Evolutionary conservation across 2,113 vertebrate species (phyloP).

Genomic region (Anoplopoma fimbria): DNA sequence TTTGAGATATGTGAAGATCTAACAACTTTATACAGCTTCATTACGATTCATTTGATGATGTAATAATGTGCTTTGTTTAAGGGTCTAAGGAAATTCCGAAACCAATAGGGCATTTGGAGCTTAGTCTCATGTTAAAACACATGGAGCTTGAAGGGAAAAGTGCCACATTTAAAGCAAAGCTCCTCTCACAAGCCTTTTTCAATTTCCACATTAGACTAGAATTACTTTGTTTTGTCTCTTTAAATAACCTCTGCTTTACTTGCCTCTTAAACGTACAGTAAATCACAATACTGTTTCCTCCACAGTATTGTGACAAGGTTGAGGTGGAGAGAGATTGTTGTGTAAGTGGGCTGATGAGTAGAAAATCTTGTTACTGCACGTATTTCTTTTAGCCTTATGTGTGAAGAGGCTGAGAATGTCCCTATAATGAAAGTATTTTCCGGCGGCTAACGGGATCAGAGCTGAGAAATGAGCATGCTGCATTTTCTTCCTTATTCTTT

Average conservation of each 20-base stretch:
- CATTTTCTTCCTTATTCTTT: slow-evolving; percentile 38
- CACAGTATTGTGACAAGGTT: background rate
- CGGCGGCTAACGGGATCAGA: slow-evolving; percentile 54
- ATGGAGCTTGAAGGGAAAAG: background rate
- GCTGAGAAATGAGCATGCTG: slow-evolving; percentile 34
- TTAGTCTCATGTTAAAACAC: background rate
- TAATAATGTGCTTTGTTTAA: background rate
- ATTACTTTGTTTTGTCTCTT: background rate
- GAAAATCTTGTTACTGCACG: slow-evolving; percentile 27
- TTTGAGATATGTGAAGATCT: background rate
- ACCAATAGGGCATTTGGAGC: no score
- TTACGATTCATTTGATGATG: background rate
- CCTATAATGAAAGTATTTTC: slow-evolving; percentile 37
- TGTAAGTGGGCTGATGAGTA: slow-evolving; percentile 28
- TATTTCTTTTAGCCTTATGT: slow-evolving; percentile 4
- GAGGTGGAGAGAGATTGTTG: slow-evolving; percentile 5
- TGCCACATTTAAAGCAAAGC: background rate
- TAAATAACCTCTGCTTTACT: slow-evolving; percentile 1
- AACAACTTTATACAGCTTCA: background rate
- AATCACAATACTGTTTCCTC: slow-evolving; percentile 25
- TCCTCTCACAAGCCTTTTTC: background rate
- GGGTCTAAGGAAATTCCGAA: background rate
- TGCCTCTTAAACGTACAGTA: background rate
- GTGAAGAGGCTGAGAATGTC: slow-evolving; percentile 52
- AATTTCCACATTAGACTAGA: background rate